phyloP scores from a whole-genome alignment of 2,113 vertebrate genomes.

The Salvator merianae region DNA sequence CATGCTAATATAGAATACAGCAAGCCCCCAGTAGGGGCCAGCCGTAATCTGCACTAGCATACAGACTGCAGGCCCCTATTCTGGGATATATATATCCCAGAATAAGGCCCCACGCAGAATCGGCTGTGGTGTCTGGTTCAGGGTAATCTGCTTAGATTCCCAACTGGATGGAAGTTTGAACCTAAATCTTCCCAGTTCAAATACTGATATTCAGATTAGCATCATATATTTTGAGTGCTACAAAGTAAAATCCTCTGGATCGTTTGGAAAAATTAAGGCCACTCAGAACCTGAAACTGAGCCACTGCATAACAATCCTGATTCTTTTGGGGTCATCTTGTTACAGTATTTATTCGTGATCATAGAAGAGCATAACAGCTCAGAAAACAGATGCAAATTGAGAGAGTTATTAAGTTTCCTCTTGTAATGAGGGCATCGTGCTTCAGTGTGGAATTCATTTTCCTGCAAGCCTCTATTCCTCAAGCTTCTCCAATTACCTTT shows the following conservation, averaged over 20 bases:
- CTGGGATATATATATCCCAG: too few relatives aligned
- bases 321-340: background rate
- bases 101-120: too few relatives aligned
- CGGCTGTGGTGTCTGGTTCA: background rate
- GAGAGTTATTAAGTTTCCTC: background rate
- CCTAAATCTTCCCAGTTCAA: too few relatives aligned
- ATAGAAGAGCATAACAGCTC: background rate
- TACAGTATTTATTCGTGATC: background rate
- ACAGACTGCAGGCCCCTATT: too few relatives aligned
- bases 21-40: too few relatives aligned
- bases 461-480: slow-evolving; percentile 37
- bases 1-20: too few relatives aligned
- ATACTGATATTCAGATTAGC: too few relatives aligned
- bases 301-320: background rate
- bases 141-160: background rate
- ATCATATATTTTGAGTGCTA: background rate
- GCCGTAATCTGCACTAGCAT: too few relatives aligned
- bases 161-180: background rate
- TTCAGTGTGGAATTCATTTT: slow-evolving; percentile 20
- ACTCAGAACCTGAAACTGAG: background rate
- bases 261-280: background rate
- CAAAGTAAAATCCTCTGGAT: background rate
- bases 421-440: slow-evolving; percentile 4
- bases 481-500: slow-evolving; percentile 44
- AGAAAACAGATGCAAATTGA: background rate